Conservation (phyloP, 2,888 invertebrate species). For the Tipula unca region DNA sequence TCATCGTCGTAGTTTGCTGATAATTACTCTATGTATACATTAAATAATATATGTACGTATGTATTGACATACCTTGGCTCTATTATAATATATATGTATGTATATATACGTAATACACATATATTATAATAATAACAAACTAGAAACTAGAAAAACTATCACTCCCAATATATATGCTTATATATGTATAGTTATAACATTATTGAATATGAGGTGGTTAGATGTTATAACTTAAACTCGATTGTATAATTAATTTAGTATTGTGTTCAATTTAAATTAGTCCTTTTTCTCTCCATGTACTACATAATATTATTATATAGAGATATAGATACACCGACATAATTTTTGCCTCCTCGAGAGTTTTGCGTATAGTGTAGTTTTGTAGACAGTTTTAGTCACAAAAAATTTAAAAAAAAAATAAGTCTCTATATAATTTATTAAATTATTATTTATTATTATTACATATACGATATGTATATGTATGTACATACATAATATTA, state of each 20-base stretch:
- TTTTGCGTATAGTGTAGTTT: background rate
- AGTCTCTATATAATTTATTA: conserved; percentile 8
- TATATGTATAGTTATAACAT: background rate
- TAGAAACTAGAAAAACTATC: background rate
- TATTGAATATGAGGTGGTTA: conserved; percentile 8
- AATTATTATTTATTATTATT: background rate
- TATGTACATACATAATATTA: background rate
- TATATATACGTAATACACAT: background rate
- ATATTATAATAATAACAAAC: background rate
- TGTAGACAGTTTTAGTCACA: conserved; percentile 1
- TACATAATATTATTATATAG: too few species aligned
- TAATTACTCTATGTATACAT: background rate
- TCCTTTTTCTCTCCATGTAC: background rate
- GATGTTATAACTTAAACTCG: conserved; percentile 14
- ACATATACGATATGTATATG: background rate
- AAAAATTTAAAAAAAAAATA: background rate
- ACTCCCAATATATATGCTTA: background rate
- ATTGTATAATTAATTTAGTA: conserved; percentile 14
- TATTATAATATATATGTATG: background rate
- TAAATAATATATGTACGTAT: background rate
- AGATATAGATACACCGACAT: background rate
- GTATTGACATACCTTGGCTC: background rate
- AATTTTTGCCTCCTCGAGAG: background rate
- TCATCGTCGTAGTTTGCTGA: background rate
- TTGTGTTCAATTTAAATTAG: conserved; percentile 14